These are phyloP conservation scores for Delphinus delphis DNA, from an alignment of 2,113 vertebrate genomes.

Conservation along the genomic window DNA sequence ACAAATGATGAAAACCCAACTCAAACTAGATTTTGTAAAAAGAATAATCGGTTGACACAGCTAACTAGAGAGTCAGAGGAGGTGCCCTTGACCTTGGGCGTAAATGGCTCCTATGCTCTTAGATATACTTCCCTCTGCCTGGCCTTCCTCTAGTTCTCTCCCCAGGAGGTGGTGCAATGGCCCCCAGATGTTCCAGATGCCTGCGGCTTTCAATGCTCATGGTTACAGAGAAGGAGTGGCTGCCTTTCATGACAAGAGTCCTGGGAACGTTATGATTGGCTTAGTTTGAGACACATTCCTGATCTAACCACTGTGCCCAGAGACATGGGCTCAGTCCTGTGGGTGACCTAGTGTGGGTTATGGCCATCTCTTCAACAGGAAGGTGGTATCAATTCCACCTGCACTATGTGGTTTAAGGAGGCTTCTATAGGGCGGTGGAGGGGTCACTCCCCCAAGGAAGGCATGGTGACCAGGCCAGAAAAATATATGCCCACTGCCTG, in stretches of 20 bases:
- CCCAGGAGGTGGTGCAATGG: not conserved
- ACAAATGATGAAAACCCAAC: not conserved
- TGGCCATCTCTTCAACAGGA: not conserved
- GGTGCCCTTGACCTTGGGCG: not conserved
- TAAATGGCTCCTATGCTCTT: not conserved
- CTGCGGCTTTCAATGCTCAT: not conserved
- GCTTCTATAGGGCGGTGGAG: not conserved
- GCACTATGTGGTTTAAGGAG: accelerated
- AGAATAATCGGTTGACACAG: not conserved
- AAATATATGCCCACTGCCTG: not conserved
- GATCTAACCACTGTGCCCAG: not conserved
- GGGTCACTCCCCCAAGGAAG: not conserved
- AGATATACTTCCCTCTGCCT: not conserved
- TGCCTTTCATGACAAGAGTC: not conserved
- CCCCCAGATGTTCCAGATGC: not conserved
- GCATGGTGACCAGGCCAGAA: not conserved
- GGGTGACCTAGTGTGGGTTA: not conserved
- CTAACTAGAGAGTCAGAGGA: not conserved
- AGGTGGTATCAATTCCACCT: not conserved
- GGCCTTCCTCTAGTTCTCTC: not conserved
- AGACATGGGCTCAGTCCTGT: not conserved
- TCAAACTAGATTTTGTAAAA: not conserved
- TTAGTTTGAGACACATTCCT: not conserved
- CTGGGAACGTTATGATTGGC: not conserved
- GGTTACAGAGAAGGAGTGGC: not conserved